A percentile compares a stretch with the other conserved stretches of the same genome.
Conservation (phyloP, 2,888 invertebrate species). For the Abscondita cerata region DNA sequence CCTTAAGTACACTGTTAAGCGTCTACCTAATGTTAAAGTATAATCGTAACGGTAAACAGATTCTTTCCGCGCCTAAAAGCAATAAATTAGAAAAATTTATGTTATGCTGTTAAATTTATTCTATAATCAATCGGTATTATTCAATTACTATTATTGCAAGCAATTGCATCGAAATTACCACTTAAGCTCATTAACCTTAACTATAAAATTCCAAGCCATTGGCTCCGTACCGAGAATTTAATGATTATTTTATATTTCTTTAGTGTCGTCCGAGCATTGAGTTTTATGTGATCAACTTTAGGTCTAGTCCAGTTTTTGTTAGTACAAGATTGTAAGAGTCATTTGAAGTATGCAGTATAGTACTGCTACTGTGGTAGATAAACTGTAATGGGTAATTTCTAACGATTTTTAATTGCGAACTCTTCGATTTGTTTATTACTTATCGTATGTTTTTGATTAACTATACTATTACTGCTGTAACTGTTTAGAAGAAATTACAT, state of each 20-base stretch:
- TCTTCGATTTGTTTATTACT: background rate
- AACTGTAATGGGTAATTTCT: background rate
- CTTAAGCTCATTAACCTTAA: slow-evolving; percentile 29
- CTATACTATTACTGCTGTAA: too few relatives aligned
- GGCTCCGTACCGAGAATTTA: slow-evolving; percentile 25
- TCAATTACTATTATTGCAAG: background rate
- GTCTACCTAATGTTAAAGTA: too few relatives aligned
- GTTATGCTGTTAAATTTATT: too few relatives aligned
- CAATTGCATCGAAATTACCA: slow-evolving; percentile 12
- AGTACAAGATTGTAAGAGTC: slow-evolving; percentile 15
- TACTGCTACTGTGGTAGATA: slow-evolving; percentile 1
- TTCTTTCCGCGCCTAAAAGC: too few relatives aligned
- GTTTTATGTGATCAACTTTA: slow-evolving; percentile 21
- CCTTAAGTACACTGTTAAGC: too few relatives aligned
- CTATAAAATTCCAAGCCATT: slow-evolving; percentile 24
- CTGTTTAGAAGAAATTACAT: too few relatives aligned
- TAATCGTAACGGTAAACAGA: too few relatives aligned
- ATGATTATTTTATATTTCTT: slow-evolving; percentile 26
- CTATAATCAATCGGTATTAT: too few relatives aligned
- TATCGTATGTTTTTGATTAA: too few relatives aligned
- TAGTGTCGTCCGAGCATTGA: slow-evolving; percentile 15
- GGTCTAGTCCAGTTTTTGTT: slow-evolving; percentile 27
- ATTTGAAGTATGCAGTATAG: slow-evolving; percentile 17
- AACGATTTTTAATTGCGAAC: background rate
- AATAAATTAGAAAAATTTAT: too few relatives aligned